These are phyloP conservation scores for Paralinhomoeus sp. DNA, from an alignment of 2,888 invertebrate genomes.

Conservation along the genomic window DNA sequence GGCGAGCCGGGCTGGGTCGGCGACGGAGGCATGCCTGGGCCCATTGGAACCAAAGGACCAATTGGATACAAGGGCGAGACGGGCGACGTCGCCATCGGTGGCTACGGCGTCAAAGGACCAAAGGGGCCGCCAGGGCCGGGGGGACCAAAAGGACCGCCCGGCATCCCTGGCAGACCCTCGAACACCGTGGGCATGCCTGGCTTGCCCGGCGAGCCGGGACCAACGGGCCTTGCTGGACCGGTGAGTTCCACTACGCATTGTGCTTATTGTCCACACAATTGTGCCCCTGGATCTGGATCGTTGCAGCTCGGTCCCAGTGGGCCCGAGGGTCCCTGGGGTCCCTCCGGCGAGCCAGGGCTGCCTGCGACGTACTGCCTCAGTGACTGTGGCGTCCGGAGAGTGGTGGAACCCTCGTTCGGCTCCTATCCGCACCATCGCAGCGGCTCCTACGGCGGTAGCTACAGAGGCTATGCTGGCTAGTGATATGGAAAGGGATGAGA, in stretches of 20 bases:
- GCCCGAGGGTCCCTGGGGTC: constrained; percentile 6
- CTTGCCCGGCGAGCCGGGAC: constrained; percentile 9
- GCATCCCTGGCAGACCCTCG: constrained; percentile 10
- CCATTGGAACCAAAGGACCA: no score
- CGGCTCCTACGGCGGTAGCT: no score
- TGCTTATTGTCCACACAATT: no score
- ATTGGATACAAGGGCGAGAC: no score
- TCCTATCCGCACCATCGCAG: no score
- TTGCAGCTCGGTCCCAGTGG: constrained; percentile 14
- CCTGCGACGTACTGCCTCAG: constrained; percentile 13
- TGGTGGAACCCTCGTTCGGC: constrained; percentile 1
- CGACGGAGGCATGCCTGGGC: no score
- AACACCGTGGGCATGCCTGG: constrained; percentile 9
- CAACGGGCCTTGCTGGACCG: constrained; percentile 13
- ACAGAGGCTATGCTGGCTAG: no score
- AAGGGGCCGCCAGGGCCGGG: constrained; percentile 11
- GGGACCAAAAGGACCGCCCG: constrained; percentile 9
- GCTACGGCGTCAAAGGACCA: constrained; percentile 14
- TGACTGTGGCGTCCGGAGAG: constrained; percentile 11
- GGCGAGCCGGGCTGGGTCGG: no score
- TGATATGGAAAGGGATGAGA: no score
- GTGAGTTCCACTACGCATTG: no score
- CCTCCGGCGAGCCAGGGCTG: constrained; percentile 5
- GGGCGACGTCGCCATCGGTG: no score
- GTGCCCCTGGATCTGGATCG: no score